Base-by-base conservation (phyloP, 2,113 vertebrate species). In the Synchiropus splendidus region DNA sequence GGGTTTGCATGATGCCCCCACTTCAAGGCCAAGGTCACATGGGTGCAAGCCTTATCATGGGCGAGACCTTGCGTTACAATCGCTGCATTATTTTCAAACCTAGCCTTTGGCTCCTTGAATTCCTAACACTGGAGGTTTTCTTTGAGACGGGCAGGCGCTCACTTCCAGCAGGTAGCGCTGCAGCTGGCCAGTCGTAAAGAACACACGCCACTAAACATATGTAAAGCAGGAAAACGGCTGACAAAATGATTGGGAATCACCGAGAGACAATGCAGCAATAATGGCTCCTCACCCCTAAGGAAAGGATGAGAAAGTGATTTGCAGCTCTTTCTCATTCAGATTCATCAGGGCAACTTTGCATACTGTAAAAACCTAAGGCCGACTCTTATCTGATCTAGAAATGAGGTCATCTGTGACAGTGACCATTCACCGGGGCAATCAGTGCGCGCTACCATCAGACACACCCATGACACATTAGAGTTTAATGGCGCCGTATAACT, bases 21-120 rank as follows among this genome's bases (percentile, higher is more conserved):
- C 51, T 67, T 49, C 55, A 63, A 18, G 45, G 67, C 58, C 72
- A 70, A 50, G 67, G 64, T 71, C 61, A 47, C 58, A 66, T 62
- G 39, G 13, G 13, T 27, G 61, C 48, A 46, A 78, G 58, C 67
- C 50, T 60, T 42, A 69, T 69, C 64, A 52, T 32, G 51, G 51
- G 44, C 33, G 53, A 64, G 38, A 57, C 63, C 62, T 52, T 53
- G 64, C 53, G 54, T 69, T 40, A 69, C 53, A 70, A 75, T 77
- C 64, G 66, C 51, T 64, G 21, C 21, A 27, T 45, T 64, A 35
- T 66, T 77, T 72, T 45, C 41, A 59, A 64, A 37, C 67, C 61
- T 53, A 51, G 57, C 36, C 48, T 18, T 33, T 32, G 44, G 38
- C 55, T 62, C 35, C 21, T 31, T 61, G 55, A 52, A 70, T 67